Evolutionary conservation across 2,113 vertebrate genomes (phyloP).

Genomic region (Prietella phreatophila): DNA sequence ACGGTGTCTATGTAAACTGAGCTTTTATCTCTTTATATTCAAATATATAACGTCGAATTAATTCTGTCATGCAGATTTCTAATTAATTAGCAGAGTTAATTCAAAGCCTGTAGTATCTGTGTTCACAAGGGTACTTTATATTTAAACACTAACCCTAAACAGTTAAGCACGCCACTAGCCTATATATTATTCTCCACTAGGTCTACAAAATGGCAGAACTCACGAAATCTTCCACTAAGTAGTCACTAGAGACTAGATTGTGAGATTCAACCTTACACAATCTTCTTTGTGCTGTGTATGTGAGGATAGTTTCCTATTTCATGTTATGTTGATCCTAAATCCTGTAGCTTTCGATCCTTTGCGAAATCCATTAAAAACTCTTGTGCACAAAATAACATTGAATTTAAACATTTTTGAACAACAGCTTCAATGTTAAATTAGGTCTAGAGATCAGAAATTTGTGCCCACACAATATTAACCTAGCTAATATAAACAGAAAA

Average conservation of each 20-base stretch:
- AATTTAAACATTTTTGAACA: too few species aligned
- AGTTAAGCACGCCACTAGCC: too few species aligned
- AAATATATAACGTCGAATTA: background rate
- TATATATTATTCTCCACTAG: background rate
- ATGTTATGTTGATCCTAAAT: background rate
- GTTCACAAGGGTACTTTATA: too few species aligned
- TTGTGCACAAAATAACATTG: too few species aligned
- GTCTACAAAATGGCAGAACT: background rate
- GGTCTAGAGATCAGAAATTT: background rate
- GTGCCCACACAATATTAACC: background rate
- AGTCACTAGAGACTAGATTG: background rate
- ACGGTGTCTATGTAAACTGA: background rate
- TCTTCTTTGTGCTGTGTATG: background rate
- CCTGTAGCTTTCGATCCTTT: background rate
- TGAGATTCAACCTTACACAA: background rate
- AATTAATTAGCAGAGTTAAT: background rate
- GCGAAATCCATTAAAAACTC: background rate
- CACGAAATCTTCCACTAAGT: too few species aligned
- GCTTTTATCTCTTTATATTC: background rate
- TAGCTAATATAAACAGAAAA: background rate
- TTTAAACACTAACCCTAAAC: too few species aligned
- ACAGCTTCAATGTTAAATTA: background rate
- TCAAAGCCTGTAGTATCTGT: background rate
- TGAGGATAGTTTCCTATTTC: background rate
- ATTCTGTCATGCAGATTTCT: background rate